These are phyloP conservation scores for Pseudochirops corinnae DNA, from an alignment of 2,797 vertebrate genomes.

Conservation along the genomic window DNA sequence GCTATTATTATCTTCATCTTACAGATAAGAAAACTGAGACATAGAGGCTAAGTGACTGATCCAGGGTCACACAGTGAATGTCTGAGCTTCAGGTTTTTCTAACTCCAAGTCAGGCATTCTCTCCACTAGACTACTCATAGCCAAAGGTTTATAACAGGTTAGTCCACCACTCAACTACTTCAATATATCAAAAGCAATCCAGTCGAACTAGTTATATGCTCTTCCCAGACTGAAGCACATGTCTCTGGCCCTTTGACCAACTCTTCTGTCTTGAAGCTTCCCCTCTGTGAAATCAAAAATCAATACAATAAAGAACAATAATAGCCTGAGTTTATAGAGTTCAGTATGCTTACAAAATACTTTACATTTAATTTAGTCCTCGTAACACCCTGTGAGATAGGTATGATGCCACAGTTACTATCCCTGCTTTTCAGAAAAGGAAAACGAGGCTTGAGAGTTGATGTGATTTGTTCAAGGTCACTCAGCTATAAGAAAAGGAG, in stretches of 20 bases:
- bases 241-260: neutral
- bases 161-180: neutral
- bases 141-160: neutral
- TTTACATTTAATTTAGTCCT: neutral
- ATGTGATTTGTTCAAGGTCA: neutral
- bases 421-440: neutral
- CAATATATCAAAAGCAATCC: neutral
- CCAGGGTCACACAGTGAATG: neutral
- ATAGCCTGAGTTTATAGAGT: neutral
- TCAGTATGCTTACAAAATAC: neutral
- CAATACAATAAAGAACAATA: neutral
- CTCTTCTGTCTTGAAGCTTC: neutral
- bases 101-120: neutral
- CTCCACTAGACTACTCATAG: neutral
- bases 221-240: neutral
- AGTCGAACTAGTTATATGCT: neutral
- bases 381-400: neutral
- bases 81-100: neutral
- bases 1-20: neutral
- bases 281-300: neutral
- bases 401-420: neutral
- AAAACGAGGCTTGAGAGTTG: neutral
- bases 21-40: neutral
- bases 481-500: neutral
- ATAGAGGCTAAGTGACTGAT: neutral